phyloP scores from a whole-genome alignment of 2,888 invertebrate genomes.

The Ormyrus nitidulus region DNA sequence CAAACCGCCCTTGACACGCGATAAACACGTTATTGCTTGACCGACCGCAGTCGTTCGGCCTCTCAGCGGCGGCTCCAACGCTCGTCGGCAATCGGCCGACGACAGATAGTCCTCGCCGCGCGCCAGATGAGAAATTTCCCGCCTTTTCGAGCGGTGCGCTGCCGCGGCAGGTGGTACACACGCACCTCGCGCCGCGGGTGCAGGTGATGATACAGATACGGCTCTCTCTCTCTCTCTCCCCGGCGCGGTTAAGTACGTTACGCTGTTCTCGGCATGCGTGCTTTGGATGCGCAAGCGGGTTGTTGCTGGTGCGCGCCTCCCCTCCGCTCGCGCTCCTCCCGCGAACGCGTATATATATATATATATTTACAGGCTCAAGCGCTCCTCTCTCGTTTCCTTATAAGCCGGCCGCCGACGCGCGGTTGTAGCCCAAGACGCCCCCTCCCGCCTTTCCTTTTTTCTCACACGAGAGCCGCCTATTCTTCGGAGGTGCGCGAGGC shows the following conservation, averaged over 20 bases:
- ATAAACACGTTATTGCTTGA: too few species aligned
- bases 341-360: background rate
- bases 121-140: conserved; percentile 47
- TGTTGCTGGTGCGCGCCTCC: background rate
- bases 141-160: conserved; percentile 27
- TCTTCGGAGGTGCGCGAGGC: too few species aligned
- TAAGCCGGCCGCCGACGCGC: too few species aligned
- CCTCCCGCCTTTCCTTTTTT: too few species aligned
- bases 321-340: conserved; percentile 3
- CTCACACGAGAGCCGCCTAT: too few species aligned
- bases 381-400: too few species aligned
- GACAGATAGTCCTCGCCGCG: background rate
- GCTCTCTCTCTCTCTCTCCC: background rate
- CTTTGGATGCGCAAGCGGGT: conserved; percentile 45
- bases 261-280: conserved; percentile 51
- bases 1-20: too few species aligned
- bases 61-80: background rate
- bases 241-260: conserved; percentile 42
- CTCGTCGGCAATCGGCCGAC: background rate
- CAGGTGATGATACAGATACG: conserved; percentile 60
- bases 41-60: too few species aligned
- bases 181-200: conserved; percentile 50
- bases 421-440: too few species aligned
- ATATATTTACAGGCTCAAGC: too few species aligned
- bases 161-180: conserved; percentile 62